phyloP scores from a whole-genome alignment of 2,888 invertebrate genomes.

The Nephrotoma guestfalica region DNA sequence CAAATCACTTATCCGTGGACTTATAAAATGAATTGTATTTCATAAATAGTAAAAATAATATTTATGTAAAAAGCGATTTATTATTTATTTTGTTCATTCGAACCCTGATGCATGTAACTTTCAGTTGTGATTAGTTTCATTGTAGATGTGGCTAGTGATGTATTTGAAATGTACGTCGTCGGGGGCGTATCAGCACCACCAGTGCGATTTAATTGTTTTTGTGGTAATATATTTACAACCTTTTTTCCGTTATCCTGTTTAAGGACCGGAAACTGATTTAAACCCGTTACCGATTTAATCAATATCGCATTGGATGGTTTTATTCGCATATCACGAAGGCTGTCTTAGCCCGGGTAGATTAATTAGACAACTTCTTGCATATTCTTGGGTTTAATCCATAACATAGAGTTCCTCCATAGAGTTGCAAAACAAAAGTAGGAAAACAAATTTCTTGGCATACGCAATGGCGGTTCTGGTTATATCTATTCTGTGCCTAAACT shows the following conservation, averaged over 20 bases:
- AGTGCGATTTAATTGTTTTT: background rate
- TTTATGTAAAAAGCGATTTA: background rate
- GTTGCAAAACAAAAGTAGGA: no score
- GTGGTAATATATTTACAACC: constrained; percentile 18
- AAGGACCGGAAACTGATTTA: constrained; percentile 16
- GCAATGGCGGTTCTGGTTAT: no score
- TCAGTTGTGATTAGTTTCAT: background rate
- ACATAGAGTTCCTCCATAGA: no score
- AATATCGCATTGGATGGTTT: constrained; percentile 12
- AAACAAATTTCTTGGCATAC: no score
- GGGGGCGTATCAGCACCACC: background rate
- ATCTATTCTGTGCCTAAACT: no score
- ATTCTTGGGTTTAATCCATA: constrained; percentile 51
- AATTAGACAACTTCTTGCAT: constrained; percentile 42
- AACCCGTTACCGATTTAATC: constrained; percentile 12
- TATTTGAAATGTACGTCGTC: background rate
- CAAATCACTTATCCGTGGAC: no score
- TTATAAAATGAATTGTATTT: no score
- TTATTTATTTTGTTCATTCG: background rate
- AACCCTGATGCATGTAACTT: background rate
- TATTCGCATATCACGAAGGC: constrained; percentile 17
- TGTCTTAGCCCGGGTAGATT: constrained; percentile 37
- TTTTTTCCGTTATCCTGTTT: constrained; percentile 19
- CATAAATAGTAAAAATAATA: background rate
- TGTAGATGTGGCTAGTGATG: background rate